Evolutionary conservation across 2,113 vertebrate genomes (phyloP).

Genomic region (Natator depressus): DNA sequence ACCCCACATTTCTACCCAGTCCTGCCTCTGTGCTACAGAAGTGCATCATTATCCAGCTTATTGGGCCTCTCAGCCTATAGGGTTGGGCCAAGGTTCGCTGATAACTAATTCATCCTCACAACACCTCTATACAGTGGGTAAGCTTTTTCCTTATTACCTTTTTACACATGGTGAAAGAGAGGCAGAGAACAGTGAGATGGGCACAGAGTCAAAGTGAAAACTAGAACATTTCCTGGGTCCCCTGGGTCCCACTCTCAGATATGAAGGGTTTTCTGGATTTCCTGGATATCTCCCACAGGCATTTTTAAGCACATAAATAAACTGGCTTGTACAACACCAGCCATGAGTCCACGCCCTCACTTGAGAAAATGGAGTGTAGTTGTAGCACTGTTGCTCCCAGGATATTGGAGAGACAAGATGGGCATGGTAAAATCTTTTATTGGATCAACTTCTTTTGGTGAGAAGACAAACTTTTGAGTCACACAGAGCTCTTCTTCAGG

Average conservation of each 20-base stretch:
- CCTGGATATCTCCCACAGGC: background rate
- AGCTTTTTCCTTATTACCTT: background rate
- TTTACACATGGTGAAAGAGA: background rate
- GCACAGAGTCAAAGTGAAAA: background rate
- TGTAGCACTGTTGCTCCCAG: background rate
- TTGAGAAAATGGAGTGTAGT: background rate
- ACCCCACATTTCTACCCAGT: accelerated
- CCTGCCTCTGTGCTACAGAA: background rate
- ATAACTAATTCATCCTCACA: accelerated
- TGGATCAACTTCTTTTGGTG: no score
- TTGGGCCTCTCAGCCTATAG: background rate
- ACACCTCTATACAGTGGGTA: background rate
- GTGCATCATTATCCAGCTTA: background rate
- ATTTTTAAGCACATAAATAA: background rate
- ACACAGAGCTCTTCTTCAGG: no score
- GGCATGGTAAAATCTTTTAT: no score
- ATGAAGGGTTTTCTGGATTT: background rate
- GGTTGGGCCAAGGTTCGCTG: accelerated
- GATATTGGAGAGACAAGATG: background rate
- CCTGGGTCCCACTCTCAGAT: background rate
- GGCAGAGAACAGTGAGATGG: background rate
- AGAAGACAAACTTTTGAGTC: no score
- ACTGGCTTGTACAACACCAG: background rate
- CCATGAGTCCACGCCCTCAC: background rate
- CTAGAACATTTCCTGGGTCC: accelerated